Evolutionary conservation across 2,888 invertebrate genomes (phyloP).

Genomic region (Eretmocerus hayati): DNA sequence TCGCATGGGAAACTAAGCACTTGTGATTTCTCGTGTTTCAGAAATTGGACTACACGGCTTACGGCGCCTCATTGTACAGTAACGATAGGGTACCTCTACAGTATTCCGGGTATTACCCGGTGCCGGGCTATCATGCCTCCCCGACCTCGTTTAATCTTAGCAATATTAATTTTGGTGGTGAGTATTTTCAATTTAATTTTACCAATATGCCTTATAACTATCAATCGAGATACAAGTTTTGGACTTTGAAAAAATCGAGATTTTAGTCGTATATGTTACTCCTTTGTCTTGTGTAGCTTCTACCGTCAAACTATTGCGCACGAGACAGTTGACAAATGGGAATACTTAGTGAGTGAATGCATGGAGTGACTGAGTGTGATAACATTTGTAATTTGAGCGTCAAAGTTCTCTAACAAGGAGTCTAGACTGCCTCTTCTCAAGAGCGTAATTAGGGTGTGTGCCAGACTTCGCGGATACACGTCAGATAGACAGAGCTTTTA

Average conservation of each 20-base stretch:
- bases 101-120: constrained; percentile 43
- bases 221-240: neutral
- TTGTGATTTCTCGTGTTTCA: constrained; percentile 21
- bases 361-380: too few relatives aligned
- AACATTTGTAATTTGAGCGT: constrained; percentile 4
- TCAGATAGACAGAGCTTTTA: too few relatives aligned
- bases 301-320: too few relatives aligned
- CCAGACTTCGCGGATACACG: neutral
- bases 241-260: neutral
- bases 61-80: constrained; percentile 40
- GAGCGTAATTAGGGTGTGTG: neutral
- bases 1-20: too few relatives aligned
- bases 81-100: constrained; percentile 45
- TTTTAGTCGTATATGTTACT: neutral
- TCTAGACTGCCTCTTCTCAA: constrained; percentile 8
- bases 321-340: too few relatives aligned
- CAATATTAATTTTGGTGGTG: constrained; percentile 41
- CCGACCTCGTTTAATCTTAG: constrained; percentile 42
- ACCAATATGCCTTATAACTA: neutral
- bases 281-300: too few relatives aligned
- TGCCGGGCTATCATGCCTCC: constrained; percentile 42
- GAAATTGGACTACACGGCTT: constrained; percentile 43
- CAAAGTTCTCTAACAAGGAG: constrained; percentile 2
- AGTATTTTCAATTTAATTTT: constrained; percentile 16
- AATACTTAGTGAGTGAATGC: too few relatives aligned